Conservation (phyloP, 2,888 invertebrate genomes). For the Melanophora roralis region DNA sequence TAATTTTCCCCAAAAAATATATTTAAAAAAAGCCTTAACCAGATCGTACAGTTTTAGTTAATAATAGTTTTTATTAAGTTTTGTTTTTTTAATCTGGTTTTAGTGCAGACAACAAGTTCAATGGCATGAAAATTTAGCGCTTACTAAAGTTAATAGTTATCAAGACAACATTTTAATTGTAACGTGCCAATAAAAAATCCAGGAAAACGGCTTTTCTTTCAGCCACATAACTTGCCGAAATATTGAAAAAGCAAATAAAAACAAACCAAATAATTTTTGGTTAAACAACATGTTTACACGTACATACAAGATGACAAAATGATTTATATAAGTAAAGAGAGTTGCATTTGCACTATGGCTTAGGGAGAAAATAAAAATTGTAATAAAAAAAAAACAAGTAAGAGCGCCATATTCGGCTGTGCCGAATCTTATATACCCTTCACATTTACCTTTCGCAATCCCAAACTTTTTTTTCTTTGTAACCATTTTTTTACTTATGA, state of each 20-base stretch:
- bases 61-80: not conserved
- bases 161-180: slow-evolving; percentile 65
- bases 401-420: no score
- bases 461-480: no score
- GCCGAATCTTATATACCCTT: no score
- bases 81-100: not conserved
- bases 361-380: not conserved
- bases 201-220: slow-evolving; percentile 65
- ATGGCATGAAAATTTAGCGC: slow-evolving; percentile 67
- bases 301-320: not conserved
- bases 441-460: no score
- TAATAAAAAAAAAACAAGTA: not conserved
- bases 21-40: slow-evolving; percentile 31
- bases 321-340: not conserved
- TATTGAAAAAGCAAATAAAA: not conserved
- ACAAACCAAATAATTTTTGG: not conserved
- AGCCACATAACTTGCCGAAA: slow-evolving; percentile 60
- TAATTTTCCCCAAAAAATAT: slow-evolving; percentile 33
- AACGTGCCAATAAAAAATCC: slow-evolving; percentile 62
- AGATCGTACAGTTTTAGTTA: slow-evolving; percentile 31
- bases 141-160: slow-evolving; percentile 62
- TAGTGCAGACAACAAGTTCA: slow-evolving; percentile 68
- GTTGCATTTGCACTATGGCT: not conserved
- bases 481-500: no score
- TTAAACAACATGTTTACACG: not conserved